These are phyloP conservation scores for Lepidonotus clava DNA, from an alignment of 2,888 invertebrate genomes.

Conservation along the genomic window DNA sequence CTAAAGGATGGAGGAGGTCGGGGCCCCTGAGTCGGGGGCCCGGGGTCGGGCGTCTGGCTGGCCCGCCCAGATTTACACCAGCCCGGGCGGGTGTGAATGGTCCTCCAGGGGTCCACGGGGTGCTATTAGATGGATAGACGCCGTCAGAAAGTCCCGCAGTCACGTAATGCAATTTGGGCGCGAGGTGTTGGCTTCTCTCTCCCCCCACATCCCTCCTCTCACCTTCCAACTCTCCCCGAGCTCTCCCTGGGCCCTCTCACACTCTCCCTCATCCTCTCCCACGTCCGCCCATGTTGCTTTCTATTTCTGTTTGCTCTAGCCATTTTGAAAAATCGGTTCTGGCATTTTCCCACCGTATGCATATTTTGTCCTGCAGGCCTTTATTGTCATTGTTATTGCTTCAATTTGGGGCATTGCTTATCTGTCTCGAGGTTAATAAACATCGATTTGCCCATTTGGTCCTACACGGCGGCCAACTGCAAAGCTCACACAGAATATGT, in stretches of 20 bases:
- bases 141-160: not conserved
- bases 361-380: no score
- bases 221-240: not conserved
- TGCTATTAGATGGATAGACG: conserved; percentile 31
- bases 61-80: not conserved
- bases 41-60: not conserved
- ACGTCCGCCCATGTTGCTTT: not conserved
- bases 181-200: not conserved
- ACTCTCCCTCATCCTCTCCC: not conserved
- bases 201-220: not conserved
- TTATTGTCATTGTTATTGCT: no score
- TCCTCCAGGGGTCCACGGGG: conserved; percentile 4
- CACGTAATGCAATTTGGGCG: not conserved
- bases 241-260: not conserved
- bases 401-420: no score
- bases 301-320: no score
- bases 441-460: no score
- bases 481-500: no score
- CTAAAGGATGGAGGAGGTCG: not conserved
- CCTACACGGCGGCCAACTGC: no score
- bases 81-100: not conserved
- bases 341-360: no score
- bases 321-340: no score
- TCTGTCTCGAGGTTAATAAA: no score
- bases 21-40: no score